phyloP scores from a whole-genome alignment of 2,113 vertebrate genomes.

The Microtus montanus region DNA sequence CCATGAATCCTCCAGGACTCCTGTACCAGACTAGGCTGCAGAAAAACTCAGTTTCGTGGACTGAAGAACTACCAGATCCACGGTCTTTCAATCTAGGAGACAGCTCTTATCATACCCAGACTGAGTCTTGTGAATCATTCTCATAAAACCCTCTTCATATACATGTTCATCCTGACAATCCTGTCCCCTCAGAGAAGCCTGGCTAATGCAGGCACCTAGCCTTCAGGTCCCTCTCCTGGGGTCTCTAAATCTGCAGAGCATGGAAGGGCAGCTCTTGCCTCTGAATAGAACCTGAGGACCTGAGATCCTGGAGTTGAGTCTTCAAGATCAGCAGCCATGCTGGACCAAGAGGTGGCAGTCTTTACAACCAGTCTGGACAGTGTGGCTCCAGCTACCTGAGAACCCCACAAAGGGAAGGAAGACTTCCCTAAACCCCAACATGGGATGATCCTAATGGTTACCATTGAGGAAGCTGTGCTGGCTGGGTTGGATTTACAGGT shows the following conservation, averaged over 20 bases:
- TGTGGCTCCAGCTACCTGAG: fast-evolving
- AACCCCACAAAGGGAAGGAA: neutral
- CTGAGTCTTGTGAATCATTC: neutral
- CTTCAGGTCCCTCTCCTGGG: neutral
- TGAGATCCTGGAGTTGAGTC: neutral
- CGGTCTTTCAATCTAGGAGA: neutral
- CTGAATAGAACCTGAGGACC: neutral
- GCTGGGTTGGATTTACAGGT: neutral
- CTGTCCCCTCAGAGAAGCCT: neutral
- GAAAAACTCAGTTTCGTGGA: neutral
- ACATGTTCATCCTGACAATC: neutral
- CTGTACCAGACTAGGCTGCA: neutral
- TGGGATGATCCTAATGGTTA: neutral
- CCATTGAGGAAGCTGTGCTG: fast-evolving
- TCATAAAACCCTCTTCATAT: no score
- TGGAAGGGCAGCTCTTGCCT: neutral
- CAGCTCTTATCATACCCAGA: neutral
- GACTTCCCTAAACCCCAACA: neutral
- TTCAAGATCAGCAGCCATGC: no score
- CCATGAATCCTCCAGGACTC: neutral
- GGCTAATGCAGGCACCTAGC: neutral
- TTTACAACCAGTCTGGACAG: fast-evolving
- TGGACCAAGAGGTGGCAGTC: neutral
- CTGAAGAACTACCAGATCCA: neutral
- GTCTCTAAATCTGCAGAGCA: neutral